Percentiles rank a stretch among this genome's conserved stretches.
Conservation (phyloP, 2,797 vertebrate species). For the Sebastiscus albofasciatus region DNA sequence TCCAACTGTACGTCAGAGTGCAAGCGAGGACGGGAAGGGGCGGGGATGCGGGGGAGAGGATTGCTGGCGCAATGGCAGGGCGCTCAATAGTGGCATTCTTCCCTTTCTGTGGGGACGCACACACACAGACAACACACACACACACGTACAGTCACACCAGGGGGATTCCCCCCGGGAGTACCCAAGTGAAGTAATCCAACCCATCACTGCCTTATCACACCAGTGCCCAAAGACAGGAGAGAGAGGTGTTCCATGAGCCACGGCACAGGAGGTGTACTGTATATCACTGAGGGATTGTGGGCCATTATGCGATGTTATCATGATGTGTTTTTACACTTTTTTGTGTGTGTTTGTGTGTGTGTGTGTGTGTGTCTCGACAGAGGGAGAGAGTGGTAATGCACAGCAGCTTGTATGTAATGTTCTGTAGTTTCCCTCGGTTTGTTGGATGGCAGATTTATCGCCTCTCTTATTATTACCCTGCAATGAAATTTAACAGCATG, state of each 20-base stretch:
- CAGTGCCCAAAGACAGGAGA: conserved; percentile 78
- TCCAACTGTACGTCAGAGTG: conserved; percentile 83
- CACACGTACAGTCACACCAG: conserved; percentile 36
- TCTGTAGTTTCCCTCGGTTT: conserved; percentile 31
- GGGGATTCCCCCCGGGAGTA: conserved; percentile 79
- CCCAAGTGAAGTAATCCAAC: conserved; percentile 76
- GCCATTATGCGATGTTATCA: conserved; percentile 49
- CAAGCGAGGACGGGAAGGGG: conserved; percentile 69
- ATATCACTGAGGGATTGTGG: conserved; percentile 53
- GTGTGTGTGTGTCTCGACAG: background rate
- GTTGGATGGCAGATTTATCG: conserved; percentile 44
- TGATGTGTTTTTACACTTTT: conserved; percentile 35
- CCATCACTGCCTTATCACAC: conserved; percentile 80
- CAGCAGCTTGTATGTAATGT: conserved; percentile 25
- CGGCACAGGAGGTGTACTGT: conserved; percentile 58
- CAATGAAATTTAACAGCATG: conserved; percentile 35
- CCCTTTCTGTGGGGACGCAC: conserved; percentile 60
- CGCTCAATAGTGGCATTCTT: conserved; percentile 82
- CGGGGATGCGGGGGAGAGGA: conserved; percentile 66
- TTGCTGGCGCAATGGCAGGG: conserved; percentile 69
- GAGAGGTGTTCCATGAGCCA: conserved; percentile 61
- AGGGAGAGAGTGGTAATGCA: background rate
- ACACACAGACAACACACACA: conserved; percentile 47
- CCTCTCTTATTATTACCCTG: conserved; percentile 27
- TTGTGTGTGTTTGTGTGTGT: background rate